A percentile compares a stretch with the other conserved stretches of the same genome.
phyloP scores from a whole-genome alignment of 2,888 invertebrate species.

The Leucoptera coffeella region DNA sequence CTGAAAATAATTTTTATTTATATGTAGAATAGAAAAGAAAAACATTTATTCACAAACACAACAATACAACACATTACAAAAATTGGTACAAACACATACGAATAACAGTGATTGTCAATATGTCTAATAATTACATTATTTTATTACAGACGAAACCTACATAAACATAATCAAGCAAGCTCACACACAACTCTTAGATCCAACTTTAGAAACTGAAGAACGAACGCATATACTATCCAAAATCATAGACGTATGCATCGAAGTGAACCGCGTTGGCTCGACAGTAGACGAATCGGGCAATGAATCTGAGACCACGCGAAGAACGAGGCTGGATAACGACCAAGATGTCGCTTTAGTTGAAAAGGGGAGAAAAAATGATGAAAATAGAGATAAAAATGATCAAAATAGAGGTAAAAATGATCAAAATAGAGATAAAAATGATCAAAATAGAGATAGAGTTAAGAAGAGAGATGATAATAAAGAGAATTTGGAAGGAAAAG shows the following conservation, averaged over 20 bases:
- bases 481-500: no score
- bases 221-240: constrained; percentile 20
- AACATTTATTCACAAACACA: no score
- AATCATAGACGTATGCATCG: constrained; percentile 25
- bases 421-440: neutral
- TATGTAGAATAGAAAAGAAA: no score
- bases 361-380: neutral
- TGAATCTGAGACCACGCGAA: neutral
- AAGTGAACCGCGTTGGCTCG: constrained; percentile 10
- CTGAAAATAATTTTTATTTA: no score
- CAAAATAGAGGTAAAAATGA: neutral
- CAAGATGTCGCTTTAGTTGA: neutral
- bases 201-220: constrained; percentile 21
- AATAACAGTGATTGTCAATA: no score
- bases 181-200: constrained; percentile 22
- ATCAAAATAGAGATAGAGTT: neutral
- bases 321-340: constrained; percentile 6
- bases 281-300: neutral
- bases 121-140: no score
- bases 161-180: constrained; percentile 20
- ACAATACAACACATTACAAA: no score
- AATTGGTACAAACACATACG: no score
- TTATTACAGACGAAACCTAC: constrained; percentile 20
- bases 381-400: neutral
- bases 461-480: neutral